A percentile compares a stretch with the other conserved stretches of the same genome.
phyloP scores from a whole-genome alignment of 2,113 vertebrate genomes.

The Cebus imitator region DNA sequence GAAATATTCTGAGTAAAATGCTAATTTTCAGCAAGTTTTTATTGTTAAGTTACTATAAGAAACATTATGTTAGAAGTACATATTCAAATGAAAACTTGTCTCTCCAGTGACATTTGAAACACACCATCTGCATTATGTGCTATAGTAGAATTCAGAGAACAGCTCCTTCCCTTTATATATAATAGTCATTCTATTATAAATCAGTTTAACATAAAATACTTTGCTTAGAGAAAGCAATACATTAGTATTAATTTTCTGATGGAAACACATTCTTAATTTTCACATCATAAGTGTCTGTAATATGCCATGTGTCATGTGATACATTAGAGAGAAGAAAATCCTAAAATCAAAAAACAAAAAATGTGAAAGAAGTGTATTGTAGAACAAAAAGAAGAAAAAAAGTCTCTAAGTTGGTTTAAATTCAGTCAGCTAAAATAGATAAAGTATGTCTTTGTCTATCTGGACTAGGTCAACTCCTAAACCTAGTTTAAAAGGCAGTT shows the following conservation, averaged over 20 bases:
- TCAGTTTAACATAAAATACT: background rate
- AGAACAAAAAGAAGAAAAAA: background rate
- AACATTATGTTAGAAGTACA: slow-evolving; percentile 19
- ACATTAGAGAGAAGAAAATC: background rate
- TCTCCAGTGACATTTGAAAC: slow-evolving; percentile 28
- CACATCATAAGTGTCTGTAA: background rate
- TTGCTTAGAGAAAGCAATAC: background rate
- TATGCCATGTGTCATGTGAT: background rate
- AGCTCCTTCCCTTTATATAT: background rate
- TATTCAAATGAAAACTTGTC: slow-evolving; percentile 29
- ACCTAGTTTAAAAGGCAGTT: slow-evolving; percentile 7
- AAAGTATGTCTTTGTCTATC: background rate
- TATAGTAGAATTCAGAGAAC: background rate
- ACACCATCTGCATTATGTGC: background rate
- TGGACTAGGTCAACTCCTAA: background rate
- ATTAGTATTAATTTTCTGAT: background rate
- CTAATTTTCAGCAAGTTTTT: background rate
- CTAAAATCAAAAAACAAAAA: background rate
- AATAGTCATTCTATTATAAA: background rate
- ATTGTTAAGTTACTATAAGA: slow-evolving; percentile 43
- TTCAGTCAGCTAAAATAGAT: background rate
- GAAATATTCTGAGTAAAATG: background rate
- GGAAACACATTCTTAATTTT: background rate
- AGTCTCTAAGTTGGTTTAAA: background rate
- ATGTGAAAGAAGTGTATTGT: background rate